Evolutionary conservation across 2,888 invertebrate species (phyloP), one percentile per base, ranked within the genome.

Genomic region (Cantharis rustica): DNA sequence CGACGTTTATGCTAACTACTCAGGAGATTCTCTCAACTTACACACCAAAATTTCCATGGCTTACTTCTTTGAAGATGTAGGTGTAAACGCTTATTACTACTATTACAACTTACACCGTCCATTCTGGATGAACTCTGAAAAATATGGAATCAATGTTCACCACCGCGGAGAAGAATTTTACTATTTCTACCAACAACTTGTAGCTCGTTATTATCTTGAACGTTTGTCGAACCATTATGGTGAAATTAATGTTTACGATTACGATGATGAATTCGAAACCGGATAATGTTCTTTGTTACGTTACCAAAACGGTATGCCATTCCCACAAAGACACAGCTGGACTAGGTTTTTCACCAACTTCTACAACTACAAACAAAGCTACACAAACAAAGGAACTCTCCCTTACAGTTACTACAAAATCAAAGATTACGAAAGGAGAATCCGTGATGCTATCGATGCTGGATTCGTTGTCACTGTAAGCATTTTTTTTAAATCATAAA

Each of bases 51-150:
- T 90, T 74, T 84, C 86, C 9, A 81, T 95, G 66, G 88, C 90
- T 31, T 95, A 95, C 88, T 95, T 92, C 89, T 93, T 92, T n/a
- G 93, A 95, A 84, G 95, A 95, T 86, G 88, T 93, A 73, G 92
- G 91, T 73, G 88, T 94, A 71, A 95, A 93, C 86, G 84, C 91
- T 20, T 91, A 90, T 84, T 93, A 93, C 88, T 92, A 92, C 86
- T 91, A 92, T 84, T 85, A 88, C 80, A 90, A 91, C 80, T 85
- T 93, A 81, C 89, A 91, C 74, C 92, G 91, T 83, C 93, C 95
- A 5, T 90, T 88, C 85, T 94, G 93, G 92, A 89, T 93, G 84
- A 89, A 90, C 77, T 90, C 90, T 73, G 87, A 89, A 16, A 89
- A 90, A 69, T 90, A 90, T 80, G 88, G 90, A 78, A 84, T 90